Percentiles rank a stretch among this genome's conserved stretches.
phyloP scores from a whole-genome alignment of 2,113 vertebrate species.

The Erinaceus europaeus region DNA sequence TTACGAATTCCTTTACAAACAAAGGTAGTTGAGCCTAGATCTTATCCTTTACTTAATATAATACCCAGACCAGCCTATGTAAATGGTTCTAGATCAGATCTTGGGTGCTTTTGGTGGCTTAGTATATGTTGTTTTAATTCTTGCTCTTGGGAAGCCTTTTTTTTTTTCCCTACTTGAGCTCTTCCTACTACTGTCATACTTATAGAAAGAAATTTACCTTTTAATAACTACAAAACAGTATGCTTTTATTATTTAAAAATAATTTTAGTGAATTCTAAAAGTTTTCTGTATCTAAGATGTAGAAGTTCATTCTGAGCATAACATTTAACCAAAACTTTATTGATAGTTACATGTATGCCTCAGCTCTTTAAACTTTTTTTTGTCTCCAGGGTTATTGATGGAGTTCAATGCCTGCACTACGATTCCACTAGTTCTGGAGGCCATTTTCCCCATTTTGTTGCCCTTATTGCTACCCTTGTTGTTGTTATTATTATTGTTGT shows the following conservation, averaged over 20 bases:
- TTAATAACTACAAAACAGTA: neutral
- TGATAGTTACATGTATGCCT: neutral
- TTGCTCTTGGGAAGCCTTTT: neutral
- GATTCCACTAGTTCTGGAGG: no score
- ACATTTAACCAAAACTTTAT: neutral
- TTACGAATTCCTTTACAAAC: neutral
- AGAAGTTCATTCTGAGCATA: constrained; percentile 6
- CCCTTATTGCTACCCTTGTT: no score
- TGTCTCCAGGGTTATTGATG: no score
- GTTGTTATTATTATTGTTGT: no score
- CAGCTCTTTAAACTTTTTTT: neutral
- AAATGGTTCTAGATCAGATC: neutral
- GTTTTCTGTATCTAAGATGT: neutral
- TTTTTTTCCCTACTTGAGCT: neutral
- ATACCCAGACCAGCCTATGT: neutral
- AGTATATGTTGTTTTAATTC: no score
- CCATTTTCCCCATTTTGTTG: no score
- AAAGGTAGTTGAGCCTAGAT: neutral
- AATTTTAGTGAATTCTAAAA: no score
- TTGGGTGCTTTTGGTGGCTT: neutral
- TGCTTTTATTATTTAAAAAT: no score
- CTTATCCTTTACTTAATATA: neutral
- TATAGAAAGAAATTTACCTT: neutral
- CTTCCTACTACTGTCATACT: neutral
- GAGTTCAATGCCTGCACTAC: no score